A percentile compares a stretch with the other conserved stretches of the same genome.
These are phyloP conservation scores for Porites cylindrica DNA, from an alignment of 92 coral and sea anemone species.

Conservation along the genomic window DNA sequence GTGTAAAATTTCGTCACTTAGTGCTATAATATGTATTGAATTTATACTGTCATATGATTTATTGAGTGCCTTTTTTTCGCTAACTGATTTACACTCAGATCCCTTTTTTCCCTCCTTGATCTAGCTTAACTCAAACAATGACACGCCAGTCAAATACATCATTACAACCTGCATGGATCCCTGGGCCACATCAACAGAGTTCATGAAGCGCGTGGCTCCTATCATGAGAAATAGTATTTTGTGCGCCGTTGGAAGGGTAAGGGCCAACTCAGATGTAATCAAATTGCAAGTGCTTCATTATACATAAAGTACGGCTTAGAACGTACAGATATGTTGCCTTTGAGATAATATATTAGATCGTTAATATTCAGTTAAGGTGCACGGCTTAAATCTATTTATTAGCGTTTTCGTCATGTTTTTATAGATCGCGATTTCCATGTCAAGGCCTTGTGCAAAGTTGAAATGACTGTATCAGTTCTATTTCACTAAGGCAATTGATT, in stretches of 20 bases:
- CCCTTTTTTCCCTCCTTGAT: neutral
- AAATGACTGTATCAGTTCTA: too few relatives aligned
- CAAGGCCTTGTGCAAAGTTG: too few relatives aligned
- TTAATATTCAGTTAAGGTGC: too few relatives aligned
- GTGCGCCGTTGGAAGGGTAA: constrained; percentile 58
- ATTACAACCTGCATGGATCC: constrained; percentile 63
- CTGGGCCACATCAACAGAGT: constrained; percentile 48
- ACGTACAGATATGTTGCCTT: too few relatives aligned
- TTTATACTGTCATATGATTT: neutral
- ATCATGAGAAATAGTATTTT: constrained; percentile 48
- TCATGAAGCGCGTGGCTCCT: constrained; percentile 26
- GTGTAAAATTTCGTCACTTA: too few relatives aligned
- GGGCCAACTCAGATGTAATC: neutral
- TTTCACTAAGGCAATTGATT: too few relatives aligned
- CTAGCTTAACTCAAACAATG: constrained; percentile 22
- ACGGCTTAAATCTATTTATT: too few relatives aligned
- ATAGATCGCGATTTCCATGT: too few relatives aligned
- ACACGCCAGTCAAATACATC: constrained; percentile 35
- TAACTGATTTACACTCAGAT: neutral
- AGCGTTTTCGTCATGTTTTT: too few relatives aligned
- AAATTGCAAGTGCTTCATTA: neutral
- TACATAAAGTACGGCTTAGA: too few relatives aligned
- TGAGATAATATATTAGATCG: too few relatives aligned
- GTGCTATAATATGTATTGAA: too few relatives aligned
- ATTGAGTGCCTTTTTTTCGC: neutral